These are phyloP conservation scores for Micronisus gabar DNA, from an alignment of 2,113 vertebrate species.

Conservation along the genomic window DNA sequence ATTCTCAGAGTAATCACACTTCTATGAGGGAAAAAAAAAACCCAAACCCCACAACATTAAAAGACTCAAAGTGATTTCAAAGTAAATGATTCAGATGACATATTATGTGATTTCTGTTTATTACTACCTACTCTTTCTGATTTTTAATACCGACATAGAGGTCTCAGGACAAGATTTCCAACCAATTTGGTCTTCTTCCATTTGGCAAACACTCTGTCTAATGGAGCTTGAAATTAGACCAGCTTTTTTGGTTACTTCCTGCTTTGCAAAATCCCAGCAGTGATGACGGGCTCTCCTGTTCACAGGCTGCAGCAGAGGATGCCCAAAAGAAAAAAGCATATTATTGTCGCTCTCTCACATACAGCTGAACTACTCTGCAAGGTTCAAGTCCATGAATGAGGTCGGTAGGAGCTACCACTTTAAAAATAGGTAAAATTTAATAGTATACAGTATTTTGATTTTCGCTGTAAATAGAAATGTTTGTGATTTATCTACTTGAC, in stretches of 20 bases:
- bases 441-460: not conserved
- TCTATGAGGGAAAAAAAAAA: not conserved
- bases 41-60: not conserved
- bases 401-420: not conserved
- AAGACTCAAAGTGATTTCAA: constrained; percentile 11
- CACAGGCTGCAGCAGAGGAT: not conserved
- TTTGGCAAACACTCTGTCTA: constrained; percentile 41
- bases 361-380: not conserved
- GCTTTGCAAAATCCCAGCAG: constrained; percentile 20
- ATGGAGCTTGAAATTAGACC: constrained; percentile 61
- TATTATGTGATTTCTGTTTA: not conserved
- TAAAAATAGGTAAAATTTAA: not conserved
- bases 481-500: not conserved
- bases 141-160: constrained; percentile 32
- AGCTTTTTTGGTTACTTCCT: constrained; percentile 48
- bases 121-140: not conserved
- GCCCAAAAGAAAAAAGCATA: not conserved
- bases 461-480: not conserved
- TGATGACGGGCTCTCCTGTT: not conserved
- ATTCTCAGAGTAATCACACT: not conserved
- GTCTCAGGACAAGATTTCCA: constrained; percentile 26
- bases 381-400: not conserved
- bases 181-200: constrained; percentile 30
- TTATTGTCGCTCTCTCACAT: not conserved
- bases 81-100: not conserved